A percentile compares a stretch with the other conserved stretches of the same genome.
Conservation (phyloP, 2,888 invertebrate genomes). For the Coronaproctus castanopsis region DNA sequence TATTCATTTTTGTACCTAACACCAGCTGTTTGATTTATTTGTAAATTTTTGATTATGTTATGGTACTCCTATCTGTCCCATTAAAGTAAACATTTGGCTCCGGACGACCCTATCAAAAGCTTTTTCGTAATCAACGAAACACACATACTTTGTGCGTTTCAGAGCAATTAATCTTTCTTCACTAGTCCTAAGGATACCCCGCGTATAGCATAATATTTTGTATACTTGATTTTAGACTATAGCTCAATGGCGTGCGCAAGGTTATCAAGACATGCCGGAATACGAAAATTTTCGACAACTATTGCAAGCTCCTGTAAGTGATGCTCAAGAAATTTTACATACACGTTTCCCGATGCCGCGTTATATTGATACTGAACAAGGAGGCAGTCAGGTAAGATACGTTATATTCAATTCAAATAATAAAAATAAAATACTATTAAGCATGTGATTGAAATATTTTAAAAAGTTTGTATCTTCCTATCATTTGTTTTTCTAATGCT, state of each 20-base stretch:
- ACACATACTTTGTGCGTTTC: too few relatives aligned
- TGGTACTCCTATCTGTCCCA: too few relatives aligned
- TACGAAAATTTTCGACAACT: constrained; percentile 95
- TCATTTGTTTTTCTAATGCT: not conserved
- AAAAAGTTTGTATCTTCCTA: not conserved
- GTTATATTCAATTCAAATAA: not conserved
- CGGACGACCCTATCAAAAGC: too few relatives aligned
- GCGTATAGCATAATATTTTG: too few relatives aligned
- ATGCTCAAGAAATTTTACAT: constrained; percentile 89
- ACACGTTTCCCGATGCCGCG: constrained; percentile 95
- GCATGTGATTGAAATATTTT: too few relatives aligned
- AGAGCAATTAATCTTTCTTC: too few relatives aligned
- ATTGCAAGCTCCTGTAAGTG: constrained; percentile 85
- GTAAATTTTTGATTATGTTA: too few relatives aligned
- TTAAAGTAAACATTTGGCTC: too few relatives aligned
- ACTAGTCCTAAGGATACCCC: too few relatives aligned
- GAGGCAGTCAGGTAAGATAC: constrained; percentile 63
- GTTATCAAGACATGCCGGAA: constrained; percentile 91
- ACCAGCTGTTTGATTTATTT: too few relatives aligned
- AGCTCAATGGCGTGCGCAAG: constrained; percentile 85
- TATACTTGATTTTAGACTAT: constrained; percentile 79
- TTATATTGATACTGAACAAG: constrained; percentile 96
- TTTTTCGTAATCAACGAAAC: too few relatives aligned
- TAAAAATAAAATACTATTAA: not conserved
- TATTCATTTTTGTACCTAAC: too few relatives aligned